phyloP scores from a whole-genome alignment of 2,888 invertebrate species.

The Apamea sordens region DNA sequence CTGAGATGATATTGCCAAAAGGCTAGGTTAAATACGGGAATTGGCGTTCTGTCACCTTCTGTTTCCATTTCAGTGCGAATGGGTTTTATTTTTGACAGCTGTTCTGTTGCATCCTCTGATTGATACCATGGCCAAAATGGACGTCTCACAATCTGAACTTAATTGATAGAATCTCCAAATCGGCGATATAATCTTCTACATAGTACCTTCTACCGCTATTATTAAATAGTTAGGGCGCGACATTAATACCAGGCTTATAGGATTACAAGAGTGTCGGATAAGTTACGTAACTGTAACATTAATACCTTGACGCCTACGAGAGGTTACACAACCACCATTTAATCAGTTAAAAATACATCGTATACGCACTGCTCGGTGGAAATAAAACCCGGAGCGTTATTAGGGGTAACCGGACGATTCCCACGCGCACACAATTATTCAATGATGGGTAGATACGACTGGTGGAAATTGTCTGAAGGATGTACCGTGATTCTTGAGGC shows the following conservation, averaged over 20 bases:
- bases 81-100: neutral
- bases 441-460: slow-evolving; percentile 43
- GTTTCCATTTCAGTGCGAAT: neutral
- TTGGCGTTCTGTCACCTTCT: neutral
- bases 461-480: slow-evolving; percentile 39
- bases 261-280: slow-evolving; percentile 43
- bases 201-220: neutral
- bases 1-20: too few relatives aligned
- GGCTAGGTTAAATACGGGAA: too few relatives aligned
- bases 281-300: slow-evolving; percentile 29
- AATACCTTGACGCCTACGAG: slow-evolving; percentile 43
- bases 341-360: slow-evolving; percentile 51
- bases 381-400: slow-evolving; percentile 52
- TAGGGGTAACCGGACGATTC: slow-evolving; percentile 51
- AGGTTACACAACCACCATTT: slow-evolving; percentile 37
- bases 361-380: slow-evolving; percentile 31
- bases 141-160: neutral
- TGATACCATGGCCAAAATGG: neutral
- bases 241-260: slow-evolving; percentile 25
- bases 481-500: slow-evolving; percentile 16
- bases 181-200: neutral
- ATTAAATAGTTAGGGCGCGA: slow-evolving; percentile 7
- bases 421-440: slow-evolving; percentile 62
- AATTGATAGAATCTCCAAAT: neutral
- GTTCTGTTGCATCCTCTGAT: neutral